Conservation (phyloP, 2,113 vertebrate genomes). For the Oreochromis aureus region DNA sequence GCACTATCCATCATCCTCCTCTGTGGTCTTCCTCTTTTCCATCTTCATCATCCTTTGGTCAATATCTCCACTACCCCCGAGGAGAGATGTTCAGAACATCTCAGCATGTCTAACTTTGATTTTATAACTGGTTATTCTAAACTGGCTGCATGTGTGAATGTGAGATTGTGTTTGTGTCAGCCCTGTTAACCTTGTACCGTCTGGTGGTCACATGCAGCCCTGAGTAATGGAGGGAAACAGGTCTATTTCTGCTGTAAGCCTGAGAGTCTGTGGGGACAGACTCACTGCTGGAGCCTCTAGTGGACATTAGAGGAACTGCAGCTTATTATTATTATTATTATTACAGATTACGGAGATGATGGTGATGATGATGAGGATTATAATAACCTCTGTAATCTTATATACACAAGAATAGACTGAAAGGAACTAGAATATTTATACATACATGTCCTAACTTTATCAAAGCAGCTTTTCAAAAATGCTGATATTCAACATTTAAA, state of each 20-base stretch:
- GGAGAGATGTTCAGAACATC: not conserved
- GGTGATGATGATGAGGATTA: not conserved
- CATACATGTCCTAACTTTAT: rapidly evolving
- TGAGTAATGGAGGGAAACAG: not conserved
- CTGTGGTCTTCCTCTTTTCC: not conserved
- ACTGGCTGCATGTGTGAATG: not conserved
- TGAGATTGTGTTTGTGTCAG: not conserved
- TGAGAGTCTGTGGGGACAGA: too few relatives aligned
- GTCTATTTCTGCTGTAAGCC: not conserved
- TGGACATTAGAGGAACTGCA: not conserved
- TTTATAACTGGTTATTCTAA: not conserved
- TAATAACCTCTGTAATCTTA: not conserved
- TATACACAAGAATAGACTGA: not conserved
- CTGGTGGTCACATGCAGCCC: rapidly evolving
- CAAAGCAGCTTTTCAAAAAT: not conserved
- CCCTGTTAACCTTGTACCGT: not conserved
- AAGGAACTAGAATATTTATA: not conserved
- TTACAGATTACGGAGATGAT: not conserved
- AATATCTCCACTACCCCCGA: rapidly evolving
- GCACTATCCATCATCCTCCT: not conserved
- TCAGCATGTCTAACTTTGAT: not conserved
- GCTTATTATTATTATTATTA: not conserved
- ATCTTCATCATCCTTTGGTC: not conserved
- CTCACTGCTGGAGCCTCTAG: not conserved
- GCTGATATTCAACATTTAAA: not conserved